Evolutionary conservation across 2,888 invertebrate species (phyloP).

Genomic region (Cremastobaeus sp.): DNA sequence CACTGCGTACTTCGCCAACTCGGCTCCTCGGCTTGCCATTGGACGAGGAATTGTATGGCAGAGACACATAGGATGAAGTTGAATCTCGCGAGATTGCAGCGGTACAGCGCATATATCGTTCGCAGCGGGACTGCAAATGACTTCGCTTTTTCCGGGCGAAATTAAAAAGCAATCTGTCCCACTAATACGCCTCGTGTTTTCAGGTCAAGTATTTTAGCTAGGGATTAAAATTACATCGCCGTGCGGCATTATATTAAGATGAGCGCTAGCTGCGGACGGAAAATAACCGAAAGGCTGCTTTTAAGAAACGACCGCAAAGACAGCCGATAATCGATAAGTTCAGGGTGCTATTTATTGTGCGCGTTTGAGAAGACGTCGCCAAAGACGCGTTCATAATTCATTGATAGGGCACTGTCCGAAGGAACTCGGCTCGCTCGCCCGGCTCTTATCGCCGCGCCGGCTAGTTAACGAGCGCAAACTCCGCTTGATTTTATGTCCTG

Average conservation of each 20-base stretch:
- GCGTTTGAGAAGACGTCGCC: constrained; percentile 19
- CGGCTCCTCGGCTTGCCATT: constrained; percentile 54
- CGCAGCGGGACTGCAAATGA: constrained; percentile 10
- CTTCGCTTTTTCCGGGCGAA: not conserved
- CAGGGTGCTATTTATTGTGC: constrained; percentile 63
- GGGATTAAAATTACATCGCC: too few relatives aligned
- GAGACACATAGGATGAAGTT: constrained; percentile 48
- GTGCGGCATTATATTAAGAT: too few relatives aligned
- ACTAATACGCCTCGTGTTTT: too few relatives aligned
- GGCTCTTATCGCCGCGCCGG: constrained; percentile 11
- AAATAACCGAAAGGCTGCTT: too few relatives aligned
- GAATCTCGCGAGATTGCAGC: constrained; percentile 41
- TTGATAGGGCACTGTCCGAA: constrained; percentile 1
- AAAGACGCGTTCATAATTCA: constrained; percentile 21
- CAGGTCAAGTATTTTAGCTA: too few relatives aligned
- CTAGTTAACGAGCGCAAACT: not conserved
- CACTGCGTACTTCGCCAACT: constrained; percentile 50
- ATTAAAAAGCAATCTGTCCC: not conserved
- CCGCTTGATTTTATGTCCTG: constrained; percentile 24
- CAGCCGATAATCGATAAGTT: constrained; percentile 75
- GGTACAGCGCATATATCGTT: constrained; percentile 33
- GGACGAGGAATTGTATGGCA: constrained; percentile 35
- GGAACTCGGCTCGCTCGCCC: constrained; percentile 4
- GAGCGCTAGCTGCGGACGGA: too few relatives aligned
- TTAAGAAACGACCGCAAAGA: too few relatives aligned